Evolutionary conservation across 2,888 invertebrate genomes (phyloP), one percentile per base, ranked within the genome.

Genomic region (Eurytoma adleriae): DNA sequence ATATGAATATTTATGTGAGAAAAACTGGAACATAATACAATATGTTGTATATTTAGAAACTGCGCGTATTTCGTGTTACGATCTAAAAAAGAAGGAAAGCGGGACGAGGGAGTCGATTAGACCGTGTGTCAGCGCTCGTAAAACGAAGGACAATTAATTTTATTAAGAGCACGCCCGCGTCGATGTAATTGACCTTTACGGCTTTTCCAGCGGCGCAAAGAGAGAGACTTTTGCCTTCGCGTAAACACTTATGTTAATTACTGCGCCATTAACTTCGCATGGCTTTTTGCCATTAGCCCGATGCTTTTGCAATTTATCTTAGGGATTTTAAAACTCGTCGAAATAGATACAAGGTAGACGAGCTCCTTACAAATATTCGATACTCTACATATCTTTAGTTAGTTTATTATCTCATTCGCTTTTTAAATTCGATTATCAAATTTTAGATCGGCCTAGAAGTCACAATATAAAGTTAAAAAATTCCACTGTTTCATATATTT

Each of bases 171-270:
- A 56, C 79, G 62, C 76, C 61, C 76, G 64, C 79, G 52, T 71
- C 79, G 68, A 73, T 77, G 69, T 71, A 80, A 77, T 77, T 70
- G 79, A 80, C 71, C 79, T 73, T 74, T 77, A 79, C 70, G 69
- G 61, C 70, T 72, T 75, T 81, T 76, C 72, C 40, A 52, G 14
- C 12, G 59, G 59, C 48, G 18, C 56, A 52, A 57, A 50, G 27
- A 67, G 64, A 57, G 20, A 10, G 16, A 40, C 57, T 56, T 18
- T 30, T 30, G 20, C 48, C 12, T 20, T 14, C 77, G 66, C 77
- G 69, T 79, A 82, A 80, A 85, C 85, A 87, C 85, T 86, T 85
- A 85, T 86, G 86, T 85, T 87, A 88, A 89, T 88, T 88, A 88
- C 85, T 85, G 83, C 73, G 86, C 84, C 86, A 86, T 88, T 86